Evolutionary conservation across 2,113 vertebrate species (phyloP).

Genomic region (Lepus europaeus): DNA sequence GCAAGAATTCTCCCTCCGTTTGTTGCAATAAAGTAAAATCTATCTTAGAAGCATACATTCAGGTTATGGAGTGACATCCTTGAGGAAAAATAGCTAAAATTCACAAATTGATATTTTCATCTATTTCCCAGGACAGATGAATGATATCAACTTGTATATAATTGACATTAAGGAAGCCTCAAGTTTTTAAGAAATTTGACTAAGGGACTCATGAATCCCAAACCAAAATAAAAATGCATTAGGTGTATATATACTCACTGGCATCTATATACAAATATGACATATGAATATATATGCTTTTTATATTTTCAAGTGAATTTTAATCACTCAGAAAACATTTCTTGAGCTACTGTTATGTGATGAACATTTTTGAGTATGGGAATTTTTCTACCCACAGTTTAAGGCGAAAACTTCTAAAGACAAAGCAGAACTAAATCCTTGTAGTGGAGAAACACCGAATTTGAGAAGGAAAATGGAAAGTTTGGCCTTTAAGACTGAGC

Average conservation of each 20-base stretch:
- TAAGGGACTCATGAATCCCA: background rate
- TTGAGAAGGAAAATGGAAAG: slow-evolving; percentile 38
- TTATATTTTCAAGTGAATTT: slow-evolving; percentile 53
- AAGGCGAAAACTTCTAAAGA: slow-evolving; percentile 42
- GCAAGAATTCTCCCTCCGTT: background rate
- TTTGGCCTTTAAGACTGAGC: background rate
- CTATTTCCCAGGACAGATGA: background rate
- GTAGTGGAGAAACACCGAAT: background rate
- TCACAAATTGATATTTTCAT: slow-evolving; percentile 26
- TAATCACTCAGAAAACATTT: slow-evolving; percentile 29
- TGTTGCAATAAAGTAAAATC: slow-evolving; percentile 40
- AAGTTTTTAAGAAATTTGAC: slow-evolving; percentile 45
- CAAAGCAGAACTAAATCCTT: slow-evolving; percentile 36
- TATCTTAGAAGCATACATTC: slow-evolving; percentile 34
- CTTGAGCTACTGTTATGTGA: slow-evolving; percentile 34
- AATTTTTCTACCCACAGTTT: background rate
- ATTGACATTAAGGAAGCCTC: background rate
- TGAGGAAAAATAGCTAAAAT: slow-evolving; percentile 34
- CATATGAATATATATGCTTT: background rate
- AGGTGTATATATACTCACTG: background rate
- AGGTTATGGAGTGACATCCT: background rate
- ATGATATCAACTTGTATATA: background rate
- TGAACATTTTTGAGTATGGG: background rate
- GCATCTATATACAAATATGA: background rate
- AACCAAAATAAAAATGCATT: slow-evolving; percentile 8